Evolutionary conservation across 2,113 vertebrate genomes (phyloP), one percentile per base, ranked within the genome.

Genomic region (Ammodytes marinus): DNA sequence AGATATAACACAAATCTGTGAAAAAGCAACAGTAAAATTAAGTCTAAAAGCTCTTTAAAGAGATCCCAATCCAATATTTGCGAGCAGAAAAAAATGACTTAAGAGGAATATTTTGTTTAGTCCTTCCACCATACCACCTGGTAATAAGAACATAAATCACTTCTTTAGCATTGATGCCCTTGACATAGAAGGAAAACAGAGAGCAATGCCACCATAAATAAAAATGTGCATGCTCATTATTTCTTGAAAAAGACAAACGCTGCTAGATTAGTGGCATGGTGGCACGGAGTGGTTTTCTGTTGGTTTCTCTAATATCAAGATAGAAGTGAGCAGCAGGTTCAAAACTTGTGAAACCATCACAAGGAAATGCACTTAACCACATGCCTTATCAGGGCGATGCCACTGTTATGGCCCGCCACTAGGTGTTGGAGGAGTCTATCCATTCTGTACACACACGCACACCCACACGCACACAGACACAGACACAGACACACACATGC

Each of bases 401-500:
- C n/a, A 17, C 66, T n/a, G 55, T 8, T 69, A 42, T 17, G 75
- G 73, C 52, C 19, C 3, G 3, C 55, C 55, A 80, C 39, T 40
- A 69, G 76, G 46, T 59, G 49, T 49, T 49, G 13, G 10, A 69
- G 15, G 42, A 81, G 58, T 75, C 72, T 3, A 2, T 74, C 68
- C 57, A 58, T 6, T 63, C 54, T 67, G 19, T 19, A 47, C 47
- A 39, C 8, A 27, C 27, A 27, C 27, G 27, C n/a, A 39, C 39
- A 60, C 50, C 77, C 71, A 77, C 63, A 77, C 60, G 50, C 70
- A 71, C 27, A 27, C 27, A 27, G 19, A 40, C 27, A 27, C 27
- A 27, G 27, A 27, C 27, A 27, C 27, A 27, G 1, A 40, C 54
- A 54, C 58, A 82, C 79, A 84, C 65, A 80, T 70, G 63, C 74